Evolutionary conservation across 2,113 vertebrate species (phyloP).

Genomic region (Pontoporia blainvillei): DNA sequence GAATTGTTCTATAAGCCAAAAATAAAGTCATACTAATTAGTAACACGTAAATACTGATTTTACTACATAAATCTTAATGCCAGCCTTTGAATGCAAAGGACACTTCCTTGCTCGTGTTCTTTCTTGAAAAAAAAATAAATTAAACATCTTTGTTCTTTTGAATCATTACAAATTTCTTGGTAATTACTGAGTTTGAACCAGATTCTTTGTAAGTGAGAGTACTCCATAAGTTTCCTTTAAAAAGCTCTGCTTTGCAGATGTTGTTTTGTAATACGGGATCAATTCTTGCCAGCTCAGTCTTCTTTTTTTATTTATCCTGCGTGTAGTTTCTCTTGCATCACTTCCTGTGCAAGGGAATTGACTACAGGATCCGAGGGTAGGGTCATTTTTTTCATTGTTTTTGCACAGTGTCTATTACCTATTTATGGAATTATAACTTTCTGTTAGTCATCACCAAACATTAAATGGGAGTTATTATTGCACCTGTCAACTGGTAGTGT

Average conservation of each 20-base stretch:
- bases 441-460: slow-evolving; percentile 62
- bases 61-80: neutral
- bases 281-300: slow-evolving; percentile 64
- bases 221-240: neutral
- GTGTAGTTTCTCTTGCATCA: slow-evolving; percentile 77
- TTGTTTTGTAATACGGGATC: slow-evolving; percentile 72
- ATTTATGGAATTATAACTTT: slow-evolving; percentile 66
- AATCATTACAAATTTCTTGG: slow-evolving; percentile 32
- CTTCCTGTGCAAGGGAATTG: slow-evolving; percentile 76
- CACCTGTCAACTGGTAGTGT: slow-evolving; percentile 18
- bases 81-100: neutral
- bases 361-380: neutral
- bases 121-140: neutral
- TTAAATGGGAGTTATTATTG: neutral
- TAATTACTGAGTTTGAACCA: neutral
- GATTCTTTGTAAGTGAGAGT: neutral
- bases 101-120: neutral
- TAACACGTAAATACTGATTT: neutral
- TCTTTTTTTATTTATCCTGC: slow-evolving; percentile 69
- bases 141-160: neutral
- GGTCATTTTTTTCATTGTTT: slow-evolving; percentile 71
- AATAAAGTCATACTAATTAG: neutral
- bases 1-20: neutral
- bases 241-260: slow-evolving; percentile 69
- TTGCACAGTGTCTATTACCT: slow-evolving; percentile 34